Conservation (phyloP, 2,113 vertebrate species). For the Grantiella picta region DNA sequence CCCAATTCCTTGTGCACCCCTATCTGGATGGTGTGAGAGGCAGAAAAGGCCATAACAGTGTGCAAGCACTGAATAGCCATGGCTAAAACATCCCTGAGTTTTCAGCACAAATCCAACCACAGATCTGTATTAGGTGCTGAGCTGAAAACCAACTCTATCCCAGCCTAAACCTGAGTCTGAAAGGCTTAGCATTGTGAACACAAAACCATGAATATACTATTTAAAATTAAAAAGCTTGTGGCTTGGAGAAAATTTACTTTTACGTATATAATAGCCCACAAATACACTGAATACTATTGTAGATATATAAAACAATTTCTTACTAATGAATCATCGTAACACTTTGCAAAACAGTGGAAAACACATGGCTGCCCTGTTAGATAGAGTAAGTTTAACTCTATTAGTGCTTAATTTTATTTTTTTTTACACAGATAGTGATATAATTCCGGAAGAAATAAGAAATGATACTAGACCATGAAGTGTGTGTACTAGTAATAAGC, state of each 20-base stretch:
- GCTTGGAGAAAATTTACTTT: neutral
- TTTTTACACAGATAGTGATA: neutral
- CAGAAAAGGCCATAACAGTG: neutral
- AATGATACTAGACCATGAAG: neutral
- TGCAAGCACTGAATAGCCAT: neutral
- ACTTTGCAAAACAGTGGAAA: neutral
- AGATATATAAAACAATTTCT: neutral
- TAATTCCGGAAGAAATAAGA: neutral
- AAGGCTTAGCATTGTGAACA: neutral
- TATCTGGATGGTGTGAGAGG: neutral
- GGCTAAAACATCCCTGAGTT: neutral
- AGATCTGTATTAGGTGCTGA: rapidly evolving
- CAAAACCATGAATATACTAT: neutral
- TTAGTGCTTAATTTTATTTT: neutral
- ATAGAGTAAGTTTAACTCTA: neutral
- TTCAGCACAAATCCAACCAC: neutral
- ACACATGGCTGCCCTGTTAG: neutral
- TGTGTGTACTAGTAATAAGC: neutral
- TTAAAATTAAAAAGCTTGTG: neutral
- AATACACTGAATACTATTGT: neutral
- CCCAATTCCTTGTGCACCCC: neutral
- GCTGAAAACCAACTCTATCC: neutral
- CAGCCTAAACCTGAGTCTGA: neutral
- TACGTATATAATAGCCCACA: neutral
- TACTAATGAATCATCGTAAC: neutral